Conservation (phyloP, 2,113 vertebrate genomes). For the Sarotherodon lohbergeri region DNA sequence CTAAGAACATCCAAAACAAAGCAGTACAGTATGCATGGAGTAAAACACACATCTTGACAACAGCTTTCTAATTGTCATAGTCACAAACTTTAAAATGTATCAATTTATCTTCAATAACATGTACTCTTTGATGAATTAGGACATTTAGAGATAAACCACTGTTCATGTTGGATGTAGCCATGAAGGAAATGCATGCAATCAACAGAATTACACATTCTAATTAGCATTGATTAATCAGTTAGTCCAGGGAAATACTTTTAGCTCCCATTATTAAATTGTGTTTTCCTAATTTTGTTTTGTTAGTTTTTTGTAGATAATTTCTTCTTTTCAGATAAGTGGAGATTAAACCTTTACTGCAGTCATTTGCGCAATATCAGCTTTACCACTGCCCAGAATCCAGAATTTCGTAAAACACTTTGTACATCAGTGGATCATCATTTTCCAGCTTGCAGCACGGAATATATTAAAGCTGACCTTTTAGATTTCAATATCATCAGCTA, state of each 20-base stretch:
- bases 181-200: neutral
- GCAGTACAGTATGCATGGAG: neutral
- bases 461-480: neutral
- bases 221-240: neutral
- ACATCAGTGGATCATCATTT: neutral
- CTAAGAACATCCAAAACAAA: neutral
- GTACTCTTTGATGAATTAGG: neutral
- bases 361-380: neutral
- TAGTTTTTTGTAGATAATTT: neutral
- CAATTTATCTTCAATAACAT: neutral
- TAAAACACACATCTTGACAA: neutral
- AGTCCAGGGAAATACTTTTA: neutral
- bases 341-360: neutral
- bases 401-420: neutral
- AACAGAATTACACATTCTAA: neutral
- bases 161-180: neutral
- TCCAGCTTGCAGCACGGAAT: neutral
- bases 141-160: neutral
- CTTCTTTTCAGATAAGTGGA: neutral
- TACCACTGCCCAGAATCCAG: neutral
- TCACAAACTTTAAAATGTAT: neutral
- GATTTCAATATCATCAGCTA: neutral
- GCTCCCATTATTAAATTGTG: neutral
- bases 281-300: neutral
- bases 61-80: neutral